A percentile compares a stretch with the other conserved stretches of the same genome.
Conservation (phyloP, 2,113 vertebrate species). For the Sporophila hypoxantha region DNA sequence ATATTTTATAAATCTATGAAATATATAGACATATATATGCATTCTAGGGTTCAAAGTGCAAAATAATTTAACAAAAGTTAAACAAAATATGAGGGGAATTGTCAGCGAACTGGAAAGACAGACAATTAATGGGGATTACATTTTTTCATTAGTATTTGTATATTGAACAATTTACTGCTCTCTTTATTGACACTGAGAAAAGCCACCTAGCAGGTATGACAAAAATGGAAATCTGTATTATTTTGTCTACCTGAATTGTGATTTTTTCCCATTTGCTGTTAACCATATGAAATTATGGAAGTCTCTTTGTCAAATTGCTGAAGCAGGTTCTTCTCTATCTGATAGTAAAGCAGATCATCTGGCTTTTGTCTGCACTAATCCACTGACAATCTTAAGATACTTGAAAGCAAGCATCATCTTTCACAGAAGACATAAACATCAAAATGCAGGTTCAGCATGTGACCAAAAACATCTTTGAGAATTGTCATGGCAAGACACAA, state of each 20-base stretch:
- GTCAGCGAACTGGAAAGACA: not conserved
- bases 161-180: not conserved
- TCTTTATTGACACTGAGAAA: not conserved
- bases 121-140: fast-evolving
- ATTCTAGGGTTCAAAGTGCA: not conserved
- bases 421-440: not conserved
- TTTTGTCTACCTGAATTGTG: not conserved
- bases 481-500: not conserved
- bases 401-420: not conserved
- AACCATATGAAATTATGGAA: not conserved
- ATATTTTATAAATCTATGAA: not conserved
- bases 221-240: not conserved
- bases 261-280: not conserved
- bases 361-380: not conserved
- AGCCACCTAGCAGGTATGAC: not conserved
- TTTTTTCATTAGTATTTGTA: not conserved
- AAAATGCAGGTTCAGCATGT: not conserved
- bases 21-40: not conserved
- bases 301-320: not conserved
- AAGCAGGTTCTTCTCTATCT: not conserved
- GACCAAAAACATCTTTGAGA: not conserved
- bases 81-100: not conserved
- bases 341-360: not conserved
- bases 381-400: not conserved
- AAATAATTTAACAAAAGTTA: not conserved